Percentiles rank a stretch among this genome's conserved stretches.
Evolutionary conservation across 92 coral and sea anemone genomes (phyloP).

Genomic region (Desmophyllum pertusum): DNA sequence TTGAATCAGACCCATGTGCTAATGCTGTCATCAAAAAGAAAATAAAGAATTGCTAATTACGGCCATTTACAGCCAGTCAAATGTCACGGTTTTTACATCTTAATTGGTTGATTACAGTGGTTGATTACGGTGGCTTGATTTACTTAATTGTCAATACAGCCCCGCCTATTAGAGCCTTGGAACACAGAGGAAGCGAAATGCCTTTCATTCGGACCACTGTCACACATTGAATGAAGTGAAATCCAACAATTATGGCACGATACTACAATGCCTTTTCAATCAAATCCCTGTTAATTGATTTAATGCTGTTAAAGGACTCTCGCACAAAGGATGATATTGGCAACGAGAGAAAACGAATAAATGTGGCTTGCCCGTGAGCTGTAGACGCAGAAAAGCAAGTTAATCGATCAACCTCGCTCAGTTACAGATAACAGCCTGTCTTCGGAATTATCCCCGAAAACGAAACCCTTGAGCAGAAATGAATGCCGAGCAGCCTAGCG

Average conservation of each 20-base stretch:
- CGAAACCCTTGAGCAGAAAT: background rate
- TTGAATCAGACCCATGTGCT: slow-evolving; percentile 65
- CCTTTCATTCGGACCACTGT: slow-evolving; percentile 18
- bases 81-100: slow-evolving; percentile 49
- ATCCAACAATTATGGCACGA: slow-evolving; percentile 34
- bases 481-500: slow-evolving; percentile 31
- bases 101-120: slow-evolving; percentile 70
- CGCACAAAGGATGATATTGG: slow-evolving; percentile 67
- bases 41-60: slow-evolving; percentile 70
- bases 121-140: slow-evolving; percentile 14
- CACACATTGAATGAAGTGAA: slow-evolving; percentile 46
- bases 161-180: slow-evolving; percentile 45
- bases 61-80: slow-evolving; percentile 52
- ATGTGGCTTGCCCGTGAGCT: slow-evolving; percentile 17
- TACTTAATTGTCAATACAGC: slow-evolving; percentile 20
- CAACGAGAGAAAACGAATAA: slow-evolving; percentile 39
- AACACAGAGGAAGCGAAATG: slow-evolving; percentile 2
- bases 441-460: background rate
- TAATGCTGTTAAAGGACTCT: slow-evolving; percentile 67
- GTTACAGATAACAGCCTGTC: background rate
- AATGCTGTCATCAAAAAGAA: slow-evolving; percentile 61
- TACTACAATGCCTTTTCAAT: slow-evolving; percentile 51
- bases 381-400: background rate
- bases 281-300: slow-evolving; percentile 70
- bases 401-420: background rate